Conservation (phyloP, 2,113 vertebrate genomes). For the Hippocampus mohnikei region DNA sequence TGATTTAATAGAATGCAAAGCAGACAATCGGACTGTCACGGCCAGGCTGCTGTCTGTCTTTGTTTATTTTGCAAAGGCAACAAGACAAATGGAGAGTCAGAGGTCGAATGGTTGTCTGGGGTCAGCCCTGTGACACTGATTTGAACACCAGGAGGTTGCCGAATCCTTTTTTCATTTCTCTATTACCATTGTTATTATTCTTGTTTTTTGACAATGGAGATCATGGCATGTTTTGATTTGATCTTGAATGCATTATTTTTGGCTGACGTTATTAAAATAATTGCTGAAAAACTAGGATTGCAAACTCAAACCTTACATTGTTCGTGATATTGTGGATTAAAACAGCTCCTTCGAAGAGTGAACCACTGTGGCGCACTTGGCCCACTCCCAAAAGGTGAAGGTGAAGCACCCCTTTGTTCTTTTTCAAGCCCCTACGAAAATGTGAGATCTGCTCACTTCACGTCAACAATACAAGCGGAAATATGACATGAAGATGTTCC, state of each 20-base stretch:
- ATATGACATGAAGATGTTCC: neutral
- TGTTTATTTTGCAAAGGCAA: constrained; percentile 45
- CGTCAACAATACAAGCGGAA: neutral
- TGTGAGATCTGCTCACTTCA: too few species aligned
- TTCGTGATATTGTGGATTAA: too few species aligned
- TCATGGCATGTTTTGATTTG: neutral
- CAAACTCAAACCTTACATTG: too few species aligned
- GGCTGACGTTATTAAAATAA: neutral
- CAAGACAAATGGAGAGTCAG: constrained; percentile 53
- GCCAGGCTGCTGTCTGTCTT: constrained; percentile 42
- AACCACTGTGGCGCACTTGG: too few species aligned
- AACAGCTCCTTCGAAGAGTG: too few species aligned
- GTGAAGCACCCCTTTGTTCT: too few species aligned
- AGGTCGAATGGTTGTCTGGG: constrained; percentile 49
- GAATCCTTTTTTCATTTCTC: constrained; percentile 2
- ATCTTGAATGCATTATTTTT: neutral
- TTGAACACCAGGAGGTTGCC: constrained; percentile 47
- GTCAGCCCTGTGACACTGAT: constrained; percentile 44
- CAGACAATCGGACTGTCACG: constrained; percentile 18
- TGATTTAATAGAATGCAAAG: neutral
- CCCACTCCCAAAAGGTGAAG: too few species aligned
- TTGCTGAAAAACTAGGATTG: neutral
- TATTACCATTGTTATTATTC: neutral
- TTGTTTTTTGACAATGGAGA: neutral
- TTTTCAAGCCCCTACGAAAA: too few species aligned